Conservation (phyloP, 2,888 invertebrate species). For the Nomada fabriciana region DNA sequence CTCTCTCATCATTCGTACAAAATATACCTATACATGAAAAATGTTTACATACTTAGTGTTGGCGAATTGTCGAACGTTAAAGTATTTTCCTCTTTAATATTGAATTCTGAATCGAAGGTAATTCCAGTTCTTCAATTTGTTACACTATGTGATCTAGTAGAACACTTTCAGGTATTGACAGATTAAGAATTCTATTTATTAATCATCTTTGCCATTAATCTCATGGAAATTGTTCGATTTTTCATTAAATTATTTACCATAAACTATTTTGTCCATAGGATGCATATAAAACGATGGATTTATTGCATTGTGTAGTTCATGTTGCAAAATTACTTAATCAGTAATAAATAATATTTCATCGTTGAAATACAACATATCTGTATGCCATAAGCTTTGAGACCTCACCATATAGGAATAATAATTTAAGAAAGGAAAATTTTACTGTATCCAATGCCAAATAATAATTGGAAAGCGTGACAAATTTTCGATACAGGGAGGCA, state of each 20-base stretch:
- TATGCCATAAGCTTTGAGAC: conserved; percentile 21
- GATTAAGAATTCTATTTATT: background rate
- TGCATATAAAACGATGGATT: conserved; percentile 1
- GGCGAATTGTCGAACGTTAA: background rate
- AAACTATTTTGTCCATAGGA: conserved; percentile 19
- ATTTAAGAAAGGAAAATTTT: conserved; percentile 4
- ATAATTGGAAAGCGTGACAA: background rate
- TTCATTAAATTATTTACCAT: background rate
- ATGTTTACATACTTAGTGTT: too few relatives aligned
- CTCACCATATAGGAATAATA: conserved; percentile 24
- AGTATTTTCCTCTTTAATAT: background rate
- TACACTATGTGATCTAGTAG: background rate
- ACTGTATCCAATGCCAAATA: background rate
- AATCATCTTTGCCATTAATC: too few relatives aligned
- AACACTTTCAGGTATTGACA: background rate
- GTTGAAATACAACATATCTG: background rate
- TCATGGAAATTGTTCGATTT: background rate
- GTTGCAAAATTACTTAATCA: too few relatives aligned
- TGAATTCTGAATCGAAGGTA: background rate
- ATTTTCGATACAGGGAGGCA: background rate
- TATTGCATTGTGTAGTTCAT: background rate
- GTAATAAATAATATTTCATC: background rate
- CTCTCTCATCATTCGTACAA: too few relatives aligned
- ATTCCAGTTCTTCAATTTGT: background rate
- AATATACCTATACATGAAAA: too few relatives aligned